Conservation (phyloP, 2,113 vertebrate species). For the Calidris pygmaea region DNA sequence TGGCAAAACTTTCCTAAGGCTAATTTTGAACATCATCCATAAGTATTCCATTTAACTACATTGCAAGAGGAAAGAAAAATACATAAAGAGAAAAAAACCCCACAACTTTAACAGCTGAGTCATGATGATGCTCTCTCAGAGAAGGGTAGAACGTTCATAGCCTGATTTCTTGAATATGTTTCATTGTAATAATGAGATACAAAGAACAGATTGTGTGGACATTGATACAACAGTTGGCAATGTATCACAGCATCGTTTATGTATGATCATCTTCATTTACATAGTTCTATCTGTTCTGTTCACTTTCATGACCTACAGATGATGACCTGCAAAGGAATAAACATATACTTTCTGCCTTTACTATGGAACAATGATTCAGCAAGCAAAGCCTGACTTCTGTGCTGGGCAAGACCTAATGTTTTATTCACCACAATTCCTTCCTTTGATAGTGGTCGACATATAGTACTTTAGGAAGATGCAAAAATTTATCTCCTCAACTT, state of each 20-base stretch:
- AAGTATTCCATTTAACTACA: constrained; percentile 21
- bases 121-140: background rate
- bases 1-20: constrained; percentile 1
- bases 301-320: background rate
- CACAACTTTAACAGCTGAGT: background rate
- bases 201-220: background rate
- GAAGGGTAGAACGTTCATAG: background rate
- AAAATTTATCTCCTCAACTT: background rate
- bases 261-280: background rate
- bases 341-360: background rate
- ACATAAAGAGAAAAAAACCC: background rate
- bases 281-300: background rate
- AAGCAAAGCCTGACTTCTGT: background rate
- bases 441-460: background rate
- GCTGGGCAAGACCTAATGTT: background rate
- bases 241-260: background rate
- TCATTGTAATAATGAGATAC: background rate
- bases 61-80: background rate
- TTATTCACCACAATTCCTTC: background rate
- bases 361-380: background rate
- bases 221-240: background rate
- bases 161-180: background rate
- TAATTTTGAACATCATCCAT: background rate
- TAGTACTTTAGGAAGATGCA: background rate
- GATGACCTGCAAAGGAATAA: background rate